phyloP scores from a whole-genome alignment of 2,797 vertebrate genomes.

The Schizopygopsis pylzovi region DNA sequence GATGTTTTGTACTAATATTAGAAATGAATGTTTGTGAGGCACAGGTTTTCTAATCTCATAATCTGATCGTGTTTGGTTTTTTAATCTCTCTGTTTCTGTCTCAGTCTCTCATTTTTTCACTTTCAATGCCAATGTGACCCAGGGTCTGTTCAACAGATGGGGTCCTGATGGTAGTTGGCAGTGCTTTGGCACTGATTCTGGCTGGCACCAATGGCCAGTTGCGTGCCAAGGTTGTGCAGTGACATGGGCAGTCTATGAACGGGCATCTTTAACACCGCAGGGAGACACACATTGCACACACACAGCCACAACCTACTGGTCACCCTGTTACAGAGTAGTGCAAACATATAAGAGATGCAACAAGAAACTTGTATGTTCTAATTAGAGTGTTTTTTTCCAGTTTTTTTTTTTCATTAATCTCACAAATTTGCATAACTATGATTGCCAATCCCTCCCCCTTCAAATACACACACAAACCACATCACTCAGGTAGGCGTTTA shows the following conservation, averaged over 20 bases:
- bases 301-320: neutral
- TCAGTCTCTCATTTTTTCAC: neutral
- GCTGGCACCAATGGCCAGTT: constrained; percentile 24
- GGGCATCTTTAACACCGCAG: constrained; percentile 18
- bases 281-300: constrained; percentile 31
- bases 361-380: neutral
- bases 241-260: constrained; percentile 38
- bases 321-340: neutral
- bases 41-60: constrained; percentile 20
- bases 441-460: neutral
- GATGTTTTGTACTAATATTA: neutral
- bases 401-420: constrained; percentile 6
- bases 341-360: neutral
- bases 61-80: constrained; percentile 16
- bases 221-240: constrained; percentile 38
- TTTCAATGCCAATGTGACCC: constrained; percentile 33
- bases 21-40: constrained; percentile 10
- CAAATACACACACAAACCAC: neutral
- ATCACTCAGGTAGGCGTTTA: constrained; percentile 20
- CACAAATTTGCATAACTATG: neutral
- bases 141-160: constrained; percentile 48
- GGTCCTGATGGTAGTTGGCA: constrained; percentile 41
- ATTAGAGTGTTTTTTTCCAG: too few species aligned
- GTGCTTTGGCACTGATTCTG: constrained; percentile 27
- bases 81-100: constrained; percentile 22